Evolutionary conservation across 1,140 invertebrate species (phyloP).

Genomic region (Drosophila ficusphila): DNA sequence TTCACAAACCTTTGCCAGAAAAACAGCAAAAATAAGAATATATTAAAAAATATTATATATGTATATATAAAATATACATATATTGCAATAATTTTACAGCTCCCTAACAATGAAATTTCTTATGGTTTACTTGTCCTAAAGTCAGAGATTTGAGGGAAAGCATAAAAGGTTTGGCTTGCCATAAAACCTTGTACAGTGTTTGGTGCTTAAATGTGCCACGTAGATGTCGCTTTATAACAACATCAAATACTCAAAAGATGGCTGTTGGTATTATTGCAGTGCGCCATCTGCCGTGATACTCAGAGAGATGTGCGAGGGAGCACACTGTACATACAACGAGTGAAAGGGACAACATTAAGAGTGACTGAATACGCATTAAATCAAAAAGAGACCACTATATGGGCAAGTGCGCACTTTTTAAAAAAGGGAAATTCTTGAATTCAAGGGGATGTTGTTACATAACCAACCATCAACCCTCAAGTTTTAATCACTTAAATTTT

Average conservation of each 20-base stretch:
- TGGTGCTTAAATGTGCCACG: background rate
- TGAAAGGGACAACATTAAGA: background rate
- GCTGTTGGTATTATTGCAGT: background rate
- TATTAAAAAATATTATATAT: no score
- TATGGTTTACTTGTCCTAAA: no score
- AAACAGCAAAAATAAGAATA: no score
- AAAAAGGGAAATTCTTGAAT: constrained; percentile 16
- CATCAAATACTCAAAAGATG: constrained; percentile 10
- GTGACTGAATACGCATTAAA: background rate
- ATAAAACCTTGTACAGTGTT: background rate
- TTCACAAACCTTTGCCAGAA: no score
- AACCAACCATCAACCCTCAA: no score
- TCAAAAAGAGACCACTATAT: background rate
- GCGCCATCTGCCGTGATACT: background rate
- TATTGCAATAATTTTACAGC: no score
- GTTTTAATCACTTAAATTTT: no score
- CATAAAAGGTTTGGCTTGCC: background rate
- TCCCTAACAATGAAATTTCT: no score
- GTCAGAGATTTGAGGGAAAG: no score
- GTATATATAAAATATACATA: no score
- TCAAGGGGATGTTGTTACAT: no score
- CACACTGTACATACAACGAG: background rate
- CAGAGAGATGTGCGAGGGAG: background rate
- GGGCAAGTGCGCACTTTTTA: background rate
- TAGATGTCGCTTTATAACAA: background rate